These are phyloP conservation scores for Pangasius mekongensis DNA, from an alignment of 2,797 vertebrate genomes.

Conservation along the genomic window DNA sequence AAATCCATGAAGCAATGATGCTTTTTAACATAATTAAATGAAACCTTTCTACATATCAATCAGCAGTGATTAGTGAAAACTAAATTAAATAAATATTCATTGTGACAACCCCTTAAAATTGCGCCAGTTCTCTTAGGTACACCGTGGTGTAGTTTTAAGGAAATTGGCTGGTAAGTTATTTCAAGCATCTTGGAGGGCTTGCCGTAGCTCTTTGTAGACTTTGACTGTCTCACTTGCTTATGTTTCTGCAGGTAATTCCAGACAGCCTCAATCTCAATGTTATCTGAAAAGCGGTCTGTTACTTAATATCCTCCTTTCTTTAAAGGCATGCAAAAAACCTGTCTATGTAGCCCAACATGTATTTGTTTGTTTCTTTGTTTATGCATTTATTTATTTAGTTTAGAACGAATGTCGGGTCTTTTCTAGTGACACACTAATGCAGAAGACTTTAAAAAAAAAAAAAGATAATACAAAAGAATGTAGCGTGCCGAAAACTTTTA, in stretches of 20 bases:
- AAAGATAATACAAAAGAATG: neutral
- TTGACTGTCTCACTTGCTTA: conserved; percentile 26
- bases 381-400: neutral
- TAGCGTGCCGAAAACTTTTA: neutral
- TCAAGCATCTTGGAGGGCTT: neutral
- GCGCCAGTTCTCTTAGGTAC: neutral
- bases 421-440: neutral
- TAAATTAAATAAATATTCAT: neutral
- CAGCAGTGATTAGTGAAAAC: neutral
- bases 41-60: neutral
- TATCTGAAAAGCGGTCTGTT: conserved; percentile 26
- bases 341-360: neutral
- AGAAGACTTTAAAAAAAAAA: neutral
- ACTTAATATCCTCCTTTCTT: conserved; percentile 28
- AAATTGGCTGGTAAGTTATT: conserved; percentile 8
- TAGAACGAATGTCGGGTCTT: too few species aligned
- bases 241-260: conserved; percentile 34
- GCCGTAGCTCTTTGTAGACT: conserved; percentile 24
- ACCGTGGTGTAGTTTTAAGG: conserved; percentile 9
- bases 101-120: neutral
- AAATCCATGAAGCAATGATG: neutral
- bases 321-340: conserved; percentile 3
- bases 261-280: conserved; percentile 14
- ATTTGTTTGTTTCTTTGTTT: neutral
- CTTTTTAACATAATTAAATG: neutral